phyloP scores from a whole-genome alignment of 2,797 vertebrate genomes.

The Rhyacichthys aspro region DNA sequence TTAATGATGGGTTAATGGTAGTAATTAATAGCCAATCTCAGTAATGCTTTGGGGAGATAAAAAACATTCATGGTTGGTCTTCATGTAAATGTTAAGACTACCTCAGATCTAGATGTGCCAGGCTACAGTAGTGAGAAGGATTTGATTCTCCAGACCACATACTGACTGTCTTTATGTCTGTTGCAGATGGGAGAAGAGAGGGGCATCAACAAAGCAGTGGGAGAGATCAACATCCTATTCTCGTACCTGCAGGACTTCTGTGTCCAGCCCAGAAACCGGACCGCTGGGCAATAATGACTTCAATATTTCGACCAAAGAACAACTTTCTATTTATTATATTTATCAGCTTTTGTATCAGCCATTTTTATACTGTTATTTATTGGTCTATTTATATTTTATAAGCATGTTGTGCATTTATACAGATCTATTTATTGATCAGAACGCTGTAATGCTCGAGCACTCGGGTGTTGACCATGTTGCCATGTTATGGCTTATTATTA shows the following conservation, averaged over 20 bases:
- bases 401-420: slow-evolving; percentile 48
- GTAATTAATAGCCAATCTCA: too few species aligned
- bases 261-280: slow-evolving; percentile 2
- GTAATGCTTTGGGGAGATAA: too few species aligned
- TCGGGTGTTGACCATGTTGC: slow-evolving; percentile 41
- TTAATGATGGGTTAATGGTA: too few species aligned
- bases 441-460: slow-evolving; percentile 16
- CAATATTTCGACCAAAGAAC: neutral
- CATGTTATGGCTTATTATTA: slow-evolving; percentile 42
- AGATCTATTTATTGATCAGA: slow-evolving; percentile 57
- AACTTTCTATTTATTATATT: slow-evolving; percentile 19
- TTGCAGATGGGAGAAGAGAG: slow-evolving; percentile 50
- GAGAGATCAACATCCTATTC: slow-evolving; percentile 71
- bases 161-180: neutral
- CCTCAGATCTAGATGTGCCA: too few species aligned
- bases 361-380: slow-evolving; percentile 59
- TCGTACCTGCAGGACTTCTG: slow-evolving; percentile 66
- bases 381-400: slow-evolving; percentile 47
- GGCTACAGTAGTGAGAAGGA: too few species aligned
- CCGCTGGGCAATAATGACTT: neutral
- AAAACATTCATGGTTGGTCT: too few species aligned
- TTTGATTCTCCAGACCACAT: too few species aligned
- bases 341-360: slow-evolving; percentile 23
- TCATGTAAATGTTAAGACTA: too few species aligned
- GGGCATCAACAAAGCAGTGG: slow-evolving; percentile 56